Evolutionary conservation across 2,113 vertebrate genomes (phyloP), one percentile per base, ranked within the genome.

Genomic region (Fulmarus glacialis): DNA sequence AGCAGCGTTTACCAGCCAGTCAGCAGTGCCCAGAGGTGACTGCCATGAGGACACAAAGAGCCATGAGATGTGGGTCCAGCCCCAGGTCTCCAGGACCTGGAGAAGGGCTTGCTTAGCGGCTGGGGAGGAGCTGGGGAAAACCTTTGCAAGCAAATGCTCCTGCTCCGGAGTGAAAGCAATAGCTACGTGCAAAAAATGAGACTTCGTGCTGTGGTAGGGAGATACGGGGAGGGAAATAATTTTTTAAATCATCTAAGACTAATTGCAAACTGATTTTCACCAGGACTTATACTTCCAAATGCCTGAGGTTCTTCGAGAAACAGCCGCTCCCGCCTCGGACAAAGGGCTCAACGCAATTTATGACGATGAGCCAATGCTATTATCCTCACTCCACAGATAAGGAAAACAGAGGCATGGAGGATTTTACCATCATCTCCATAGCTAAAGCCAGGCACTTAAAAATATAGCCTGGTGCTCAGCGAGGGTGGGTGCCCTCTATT

Each of bases 181-280:
- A 52, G 38, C 18, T 53, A 10, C 0, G 0, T 17, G 40, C 30
- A 63, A 74, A 36, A 73, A 66, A 75, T 30, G 60, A 88, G 55
- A 58, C 36, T 45, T 89, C 5, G 1, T 5, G 3, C 72, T 78
- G 63, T 34, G 43, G 79, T 19, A 19, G 38, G 52, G 26, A 79
- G 56, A 87, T 34, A 43, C 3, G 18, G 36, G 29, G 29, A 14
- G 26, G 47, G 30, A 64, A 88, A 95, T 62, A 19, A 73, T 97
- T 90, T 34, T 40, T 52, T 34, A 74, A 94, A 59, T 56, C 30
- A 53, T 82, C 93, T 91, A 85, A 90, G 77, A 92, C 59, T 81
- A 95, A 90, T 93, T 93, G 82, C 78, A 91, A 93, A 87, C 92
- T 53, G 72, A 84, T 91, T 93, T 83, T 90, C 85, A 58, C 52